A percentile compares a stretch with the other conserved stretches of the same genome.
phyloP scores from a whole-genome alignment of 2,113 vertebrate species.

The Uria aalge region DNA sequence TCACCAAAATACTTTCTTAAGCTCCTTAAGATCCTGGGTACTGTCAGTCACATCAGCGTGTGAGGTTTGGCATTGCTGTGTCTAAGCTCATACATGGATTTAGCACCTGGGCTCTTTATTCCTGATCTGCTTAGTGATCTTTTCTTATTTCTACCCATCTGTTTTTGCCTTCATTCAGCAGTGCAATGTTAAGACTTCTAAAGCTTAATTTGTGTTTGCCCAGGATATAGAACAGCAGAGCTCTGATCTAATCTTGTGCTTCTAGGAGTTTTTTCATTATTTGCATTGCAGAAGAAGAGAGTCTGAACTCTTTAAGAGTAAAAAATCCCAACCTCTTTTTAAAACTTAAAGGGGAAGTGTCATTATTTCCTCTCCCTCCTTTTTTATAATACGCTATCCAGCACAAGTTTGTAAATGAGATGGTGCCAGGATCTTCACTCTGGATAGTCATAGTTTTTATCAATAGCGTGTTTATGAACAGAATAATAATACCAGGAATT shows the following conservation, averaged over 20 bases:
- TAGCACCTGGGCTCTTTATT: not conserved
- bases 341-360: not conserved
- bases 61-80: not conserved
- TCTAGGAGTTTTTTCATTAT: not conserved
- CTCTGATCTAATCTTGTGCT: not conserved
- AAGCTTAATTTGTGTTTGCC: not conserved
- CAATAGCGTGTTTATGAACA: not conserved
- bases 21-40: not conserved
- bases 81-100: not conserved
- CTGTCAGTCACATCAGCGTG: not conserved
- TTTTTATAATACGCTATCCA: not conserved
- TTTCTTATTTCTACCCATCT: not conserved
- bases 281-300: not conserved
- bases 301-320: not conserved
- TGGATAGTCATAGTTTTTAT: not conserved
- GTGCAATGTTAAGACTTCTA: not conserved
- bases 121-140: not conserved
- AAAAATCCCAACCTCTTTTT: not conserved
- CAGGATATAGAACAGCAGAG: not conserved
- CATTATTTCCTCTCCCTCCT: not conserved
- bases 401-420: not conserved
- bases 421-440: not conserved
- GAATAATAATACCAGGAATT: not conserved
- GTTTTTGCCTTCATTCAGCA: not conserved
- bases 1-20: not conserved